Conservation (phyloP, 2,888 invertebrate genomes). For the Andrena trimmerana region DNA sequence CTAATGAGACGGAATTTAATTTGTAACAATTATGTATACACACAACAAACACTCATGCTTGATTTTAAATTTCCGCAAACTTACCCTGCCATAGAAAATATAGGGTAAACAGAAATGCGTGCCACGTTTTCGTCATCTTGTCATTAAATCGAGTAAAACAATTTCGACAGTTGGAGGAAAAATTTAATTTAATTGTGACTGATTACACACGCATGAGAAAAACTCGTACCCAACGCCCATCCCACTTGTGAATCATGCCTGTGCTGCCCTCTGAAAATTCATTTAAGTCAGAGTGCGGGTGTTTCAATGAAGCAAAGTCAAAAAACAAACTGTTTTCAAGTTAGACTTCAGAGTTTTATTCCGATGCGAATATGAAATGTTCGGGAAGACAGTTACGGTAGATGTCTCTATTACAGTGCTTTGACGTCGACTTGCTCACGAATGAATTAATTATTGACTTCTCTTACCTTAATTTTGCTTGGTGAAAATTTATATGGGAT, state of each 20-base stretch:
- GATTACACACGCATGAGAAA: constrained; percentile 1
- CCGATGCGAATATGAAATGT: too few species aligned
- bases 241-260: constrained; percentile 44
- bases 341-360: too few species aligned
- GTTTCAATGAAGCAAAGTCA: too few species aligned
- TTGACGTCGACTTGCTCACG: too few species aligned
- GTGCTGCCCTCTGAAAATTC: constrained; percentile 44
- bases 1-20: not conserved
- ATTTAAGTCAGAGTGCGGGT: too few species aligned
- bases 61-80: constrained; percentile 9
- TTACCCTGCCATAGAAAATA: constrained; percentile 55
- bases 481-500: too few species aligned
- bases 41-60: not conserved
- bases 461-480: too few species aligned
- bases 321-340: too few species aligned
- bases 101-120: constrained; percentile 12
- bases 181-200: not conserved
- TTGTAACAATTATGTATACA: not conserved
- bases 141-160: constrained; percentile 28
- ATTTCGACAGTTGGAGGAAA: constrained; percentile 3
- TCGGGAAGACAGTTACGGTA: too few species aligned
- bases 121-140: constrained; percentile 44
- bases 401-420: too few species aligned
- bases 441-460: too few species aligned
- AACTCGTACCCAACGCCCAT: constrained; percentile 40